phyloP scores from a whole-genome alignment of 2,888 invertebrate species.

The Archips xylosteana region DNA sequence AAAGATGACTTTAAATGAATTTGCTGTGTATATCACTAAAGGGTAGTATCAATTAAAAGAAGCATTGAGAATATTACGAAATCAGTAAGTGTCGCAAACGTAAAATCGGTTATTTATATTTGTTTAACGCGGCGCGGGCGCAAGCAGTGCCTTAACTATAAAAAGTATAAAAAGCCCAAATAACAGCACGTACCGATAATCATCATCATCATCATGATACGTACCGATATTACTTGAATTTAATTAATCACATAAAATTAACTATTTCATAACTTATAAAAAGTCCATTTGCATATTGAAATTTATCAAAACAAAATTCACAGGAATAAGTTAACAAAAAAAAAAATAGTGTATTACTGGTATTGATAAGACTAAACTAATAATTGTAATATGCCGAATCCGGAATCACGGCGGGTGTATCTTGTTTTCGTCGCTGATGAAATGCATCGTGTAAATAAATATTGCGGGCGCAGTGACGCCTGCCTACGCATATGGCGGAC shows the following conservation, averaged over 20 bases:
- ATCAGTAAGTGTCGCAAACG: conserved; percentile 7
- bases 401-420: neutral
- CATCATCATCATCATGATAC: too few species aligned
- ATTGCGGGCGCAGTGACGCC: conserved; percentile 43
- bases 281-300: too few species aligned
- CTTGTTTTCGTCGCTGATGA: neutral
- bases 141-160: neutral
- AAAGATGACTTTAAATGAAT: too few species aligned
- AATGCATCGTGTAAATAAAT: conserved; percentile 13
- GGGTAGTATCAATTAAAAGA: neutral
- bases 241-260: too few species aligned
- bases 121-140: conserved; percentile 15
- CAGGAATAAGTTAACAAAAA: too few species aligned
- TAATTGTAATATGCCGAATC: neutral
- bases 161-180: neutral
- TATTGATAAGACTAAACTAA: neutral
- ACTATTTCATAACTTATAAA: too few species aligned
- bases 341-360: too few species aligned
- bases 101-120: conserved; percentile 36
- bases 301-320: too few species aligned
- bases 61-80: conserved; percentile 14
- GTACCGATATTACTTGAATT: too few species aligned
- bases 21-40: neutral
- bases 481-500: conserved; percentile 55
- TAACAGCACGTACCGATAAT: neutral